Conservation (phyloP, 2,113 vertebrate species). For the Python bivittatus region DNA sequence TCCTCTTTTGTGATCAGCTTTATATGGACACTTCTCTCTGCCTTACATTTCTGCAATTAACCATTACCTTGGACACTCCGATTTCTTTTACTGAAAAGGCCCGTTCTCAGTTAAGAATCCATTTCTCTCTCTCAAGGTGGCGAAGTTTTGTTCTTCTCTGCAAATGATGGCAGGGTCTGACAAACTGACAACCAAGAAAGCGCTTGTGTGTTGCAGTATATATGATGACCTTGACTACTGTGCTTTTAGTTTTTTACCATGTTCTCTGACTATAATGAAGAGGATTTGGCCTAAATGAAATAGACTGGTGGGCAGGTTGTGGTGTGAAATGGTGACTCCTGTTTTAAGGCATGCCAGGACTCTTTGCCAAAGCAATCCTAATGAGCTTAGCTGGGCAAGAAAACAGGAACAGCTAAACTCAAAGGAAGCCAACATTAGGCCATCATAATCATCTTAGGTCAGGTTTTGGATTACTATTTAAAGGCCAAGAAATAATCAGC, state of each 20-base stretch:
- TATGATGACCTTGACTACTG: neutral
- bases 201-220: neutral
- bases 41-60: neutral
- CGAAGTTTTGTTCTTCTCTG: neutral
- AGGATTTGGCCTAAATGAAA: neutral
- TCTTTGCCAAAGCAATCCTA: neutral
- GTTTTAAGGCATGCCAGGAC: neutral
- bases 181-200: neutral
- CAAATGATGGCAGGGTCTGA: neutral
- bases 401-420: neutral
- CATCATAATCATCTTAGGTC: neutral
- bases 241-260: neutral
- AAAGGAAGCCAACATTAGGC: neutral
- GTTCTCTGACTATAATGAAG: neutral
- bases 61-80: neutral
- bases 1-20: neutral
- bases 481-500: neutral
- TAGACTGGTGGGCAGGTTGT: neutral
- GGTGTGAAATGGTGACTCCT: neutral
- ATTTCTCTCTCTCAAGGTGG: neutral
- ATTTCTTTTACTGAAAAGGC: too few species aligned
- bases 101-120: too few species aligned
- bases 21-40: neutral
- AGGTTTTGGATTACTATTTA: neutral
- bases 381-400: neutral